These are phyloP conservation scores for Arctocebus calabarensis DNA, from an alignment of 2,797 vertebrate species.

Conservation along the genomic window DNA sequence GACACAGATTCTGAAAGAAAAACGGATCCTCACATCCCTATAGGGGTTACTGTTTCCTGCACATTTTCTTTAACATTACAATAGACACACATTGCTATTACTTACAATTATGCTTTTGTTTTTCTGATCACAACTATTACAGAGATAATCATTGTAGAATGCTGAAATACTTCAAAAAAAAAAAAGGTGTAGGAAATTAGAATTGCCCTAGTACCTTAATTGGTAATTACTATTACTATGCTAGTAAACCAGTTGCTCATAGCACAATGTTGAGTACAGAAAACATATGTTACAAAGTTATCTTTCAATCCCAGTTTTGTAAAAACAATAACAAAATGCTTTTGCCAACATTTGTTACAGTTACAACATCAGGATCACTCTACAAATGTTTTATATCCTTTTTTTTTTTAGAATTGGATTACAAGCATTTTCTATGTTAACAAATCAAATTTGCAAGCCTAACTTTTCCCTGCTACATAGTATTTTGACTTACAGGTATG, in stretches of 20 bases:
- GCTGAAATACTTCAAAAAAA: not conserved
- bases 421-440: not conserved
- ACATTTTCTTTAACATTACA: not conserved
- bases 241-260: not conserved
- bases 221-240: not conserved
- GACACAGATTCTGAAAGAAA: not conserved
- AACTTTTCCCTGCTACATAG: not conserved
- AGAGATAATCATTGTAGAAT: not conserved
- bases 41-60: not conserved
- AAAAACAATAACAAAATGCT: not conserved
- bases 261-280: not conserved
- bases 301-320: conserved; percentile 26
- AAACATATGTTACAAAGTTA: not conserved
- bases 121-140: not conserved
- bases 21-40: not conserved
- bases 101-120: not conserved
- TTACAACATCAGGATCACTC: not conserved
- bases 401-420: not conserved
- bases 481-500: not conserved
- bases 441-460: not conserved
- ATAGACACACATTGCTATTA: not conserved
- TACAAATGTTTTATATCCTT: not conserved
- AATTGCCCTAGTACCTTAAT: not conserved
- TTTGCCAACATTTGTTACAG: not conserved
- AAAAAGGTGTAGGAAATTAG: not conserved